Conservation (phyloP, 2,888 invertebrate genomes). For the Zygaena filipendulae region DNA sequence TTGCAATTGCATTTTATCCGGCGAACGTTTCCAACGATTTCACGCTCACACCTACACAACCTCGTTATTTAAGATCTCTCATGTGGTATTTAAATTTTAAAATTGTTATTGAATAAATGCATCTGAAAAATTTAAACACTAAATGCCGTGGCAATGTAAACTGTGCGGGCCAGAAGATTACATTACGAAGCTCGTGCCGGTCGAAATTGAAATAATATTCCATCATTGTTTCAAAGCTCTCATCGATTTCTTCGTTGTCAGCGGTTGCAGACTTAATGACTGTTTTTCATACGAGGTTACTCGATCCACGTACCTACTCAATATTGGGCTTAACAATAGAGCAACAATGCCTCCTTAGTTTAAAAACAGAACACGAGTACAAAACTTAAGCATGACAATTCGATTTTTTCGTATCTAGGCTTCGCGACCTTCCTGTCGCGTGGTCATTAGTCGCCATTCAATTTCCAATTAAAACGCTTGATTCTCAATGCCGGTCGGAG, state of each 20-base stretch:
- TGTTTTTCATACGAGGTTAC: slow-evolving; percentile 31
- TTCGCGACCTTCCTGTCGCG: slow-evolving; percentile 56
- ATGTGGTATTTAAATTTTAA: too few relatives aligned
- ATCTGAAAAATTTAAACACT: too few relatives aligned
- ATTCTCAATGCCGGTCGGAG: slow-evolving; percentile 65
- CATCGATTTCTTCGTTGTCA: slow-evolving; percentile 30
- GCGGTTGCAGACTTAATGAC: slow-evolving; percentile 27
- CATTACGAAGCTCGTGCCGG: slow-evolving; percentile 35
- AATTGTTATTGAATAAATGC: too few relatives aligned
- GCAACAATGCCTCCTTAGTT: slow-evolving; percentile 20
- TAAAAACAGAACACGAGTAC: slow-evolving; percentile 21
- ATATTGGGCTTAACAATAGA: too few relatives aligned
- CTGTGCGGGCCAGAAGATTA: slow-evolving; percentile 21
- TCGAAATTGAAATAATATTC: slow-evolving; percentile 36
- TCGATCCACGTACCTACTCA: too few relatives aligned
- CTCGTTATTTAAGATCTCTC: too few relatives aligned
- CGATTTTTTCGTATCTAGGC: slow-evolving; percentile 46
- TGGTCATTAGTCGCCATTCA: slow-evolving; percentile 54
- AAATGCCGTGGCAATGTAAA: too few relatives aligned
- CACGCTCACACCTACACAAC: too few relatives aligned
- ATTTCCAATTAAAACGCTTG: slow-evolving; percentile 65
- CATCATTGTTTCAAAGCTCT: slow-evolving; percentile 37
- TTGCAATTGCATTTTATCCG: neutral
- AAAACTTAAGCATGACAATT: slow-evolving; percentile 32
- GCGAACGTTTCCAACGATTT: too few relatives aligned